These are phyloP conservation scores for Pangasius larnaudii DNA, from an alignment of 2,797 vertebrate species.

Conservation along the genomic window DNA sequence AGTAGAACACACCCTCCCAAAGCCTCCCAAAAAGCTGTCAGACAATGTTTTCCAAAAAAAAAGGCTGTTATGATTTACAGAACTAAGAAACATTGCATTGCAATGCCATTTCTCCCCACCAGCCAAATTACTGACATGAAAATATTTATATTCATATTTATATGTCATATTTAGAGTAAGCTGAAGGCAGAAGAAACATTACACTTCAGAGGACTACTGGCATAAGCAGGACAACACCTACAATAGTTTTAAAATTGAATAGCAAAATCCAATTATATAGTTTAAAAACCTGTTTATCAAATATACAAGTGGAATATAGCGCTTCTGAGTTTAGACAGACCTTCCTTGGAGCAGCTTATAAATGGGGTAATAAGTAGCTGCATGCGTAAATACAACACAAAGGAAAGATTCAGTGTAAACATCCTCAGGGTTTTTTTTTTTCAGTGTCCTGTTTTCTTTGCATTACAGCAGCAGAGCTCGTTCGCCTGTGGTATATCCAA, in stretches of 20 bases:
- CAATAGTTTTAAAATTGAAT: slow-evolving; percentile 6
- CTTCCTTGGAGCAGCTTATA: slow-evolving; percentile 3
- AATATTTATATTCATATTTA: slow-evolving; percentile 4
- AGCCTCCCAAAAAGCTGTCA: neutral
- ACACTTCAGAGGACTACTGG: neutral
- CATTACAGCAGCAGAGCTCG: slow-evolving; percentile 23
- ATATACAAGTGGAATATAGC: slow-evolving; percentile 4
- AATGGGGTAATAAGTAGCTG: slow-evolving; percentile 26
- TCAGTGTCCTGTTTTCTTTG: slow-evolving; percentile 23
- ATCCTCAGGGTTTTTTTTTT: slow-evolving; percentile 27
- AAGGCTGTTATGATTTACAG: neutral
- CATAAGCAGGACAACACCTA: slow-evolving; percentile 12
- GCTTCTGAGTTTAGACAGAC: neutral
- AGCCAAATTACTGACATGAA: slow-evolving; percentile 5
- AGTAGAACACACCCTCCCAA: neutral
- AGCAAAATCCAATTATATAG: slow-evolving; percentile 8
- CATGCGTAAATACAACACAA: slow-evolving; percentile 2
- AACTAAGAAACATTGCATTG: neutral
- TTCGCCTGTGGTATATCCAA: slow-evolving; percentile 47
- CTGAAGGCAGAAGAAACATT: neutral
- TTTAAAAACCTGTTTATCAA: slow-evolving; percentile 18
- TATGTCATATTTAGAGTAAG: slow-evolving; percentile 16
- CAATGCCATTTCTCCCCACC: neutral
- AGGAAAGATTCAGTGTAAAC: slow-evolving; percentile 25
- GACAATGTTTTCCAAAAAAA: neutral